phyloP scores from a whole-genome alignment of 2,797 vertebrate species.

The Micropoecilia bifurca region DNA sequence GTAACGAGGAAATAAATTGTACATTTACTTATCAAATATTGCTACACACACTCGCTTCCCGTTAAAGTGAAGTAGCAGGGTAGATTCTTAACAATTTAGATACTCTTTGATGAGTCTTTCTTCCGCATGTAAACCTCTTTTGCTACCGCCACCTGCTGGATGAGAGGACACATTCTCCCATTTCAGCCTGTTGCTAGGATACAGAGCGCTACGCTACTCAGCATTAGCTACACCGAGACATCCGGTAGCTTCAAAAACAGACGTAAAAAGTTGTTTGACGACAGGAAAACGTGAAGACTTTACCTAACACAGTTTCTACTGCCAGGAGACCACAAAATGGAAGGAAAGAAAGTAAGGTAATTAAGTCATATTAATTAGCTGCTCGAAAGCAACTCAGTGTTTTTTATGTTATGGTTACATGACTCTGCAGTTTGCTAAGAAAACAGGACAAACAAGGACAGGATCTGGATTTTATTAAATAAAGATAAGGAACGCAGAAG shows the following conservation, averaged over 20 bases:
- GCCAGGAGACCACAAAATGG: slow-evolving; percentile 44
- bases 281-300: slow-evolving; percentile 36
- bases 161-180: slow-evolving; percentile 5
- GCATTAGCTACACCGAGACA: background rate
- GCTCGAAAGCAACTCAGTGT: background rate
- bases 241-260: background rate
- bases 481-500: slow-evolving; percentile 42
- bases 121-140: background rate
- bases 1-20: background rate
- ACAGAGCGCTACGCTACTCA: slow-evolving; percentile 42
- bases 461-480: background rate
- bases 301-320: slow-evolving; percentile 60
- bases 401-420: background rate
- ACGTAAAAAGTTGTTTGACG: background rate
- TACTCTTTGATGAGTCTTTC: slow-evolving; percentile 41
- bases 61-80: fast-evolving
- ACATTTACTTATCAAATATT: background rate
- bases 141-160: slow-evolving; percentile 44
- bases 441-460: background rate
- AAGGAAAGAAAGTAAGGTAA: slow-evolving; percentile 62
- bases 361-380: background rate
- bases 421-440: background rate
- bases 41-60: background rate
- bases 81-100: slow-evolving; percentile 16
- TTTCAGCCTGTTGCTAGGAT: slow-evolving; percentile 69